Conservation (phyloP, 2,888 invertebrate genomes). For the Scaptomyza flava region DNA sequence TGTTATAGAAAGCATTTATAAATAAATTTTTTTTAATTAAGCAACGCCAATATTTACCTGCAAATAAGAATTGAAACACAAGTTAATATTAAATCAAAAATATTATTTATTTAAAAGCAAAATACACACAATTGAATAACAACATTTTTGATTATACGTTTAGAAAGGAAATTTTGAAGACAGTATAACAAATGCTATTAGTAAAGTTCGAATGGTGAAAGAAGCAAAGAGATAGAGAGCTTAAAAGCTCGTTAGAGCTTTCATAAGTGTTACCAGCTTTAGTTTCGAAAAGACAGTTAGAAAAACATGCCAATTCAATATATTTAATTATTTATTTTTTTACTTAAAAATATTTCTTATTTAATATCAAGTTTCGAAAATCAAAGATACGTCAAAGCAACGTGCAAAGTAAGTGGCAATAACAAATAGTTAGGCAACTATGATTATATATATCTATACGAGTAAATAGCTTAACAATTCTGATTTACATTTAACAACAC, state of each 20-base stretch:
- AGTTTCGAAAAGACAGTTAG: slow-evolving; percentile 18
- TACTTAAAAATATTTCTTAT: slow-evolving; percentile 16
- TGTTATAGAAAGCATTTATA: slow-evolving; percentile 39
- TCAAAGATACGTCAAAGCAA: slow-evolving; percentile 23
- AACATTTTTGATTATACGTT: slow-evolving; percentile 9
- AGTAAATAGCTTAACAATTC: slow-evolving; percentile 7
- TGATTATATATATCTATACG: not conserved
- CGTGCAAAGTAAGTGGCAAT: slow-evolving; percentile 40
- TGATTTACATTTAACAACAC: slow-evolving; percentile 38
- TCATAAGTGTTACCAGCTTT: slow-evolving; percentile 30
- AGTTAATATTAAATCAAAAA: slow-evolving; percentile 20
- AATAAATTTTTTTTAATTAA: not conserved
- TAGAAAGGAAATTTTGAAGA: slow-evolving; percentile 19
- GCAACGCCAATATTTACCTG: slow-evolving; percentile 70
- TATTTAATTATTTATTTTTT: not conserved
- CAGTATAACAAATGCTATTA: slow-evolving; percentile 28
- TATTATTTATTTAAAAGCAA: slow-evolving; percentile 5
- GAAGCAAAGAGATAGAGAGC: not conserved
- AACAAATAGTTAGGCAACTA: slow-evolving; percentile 22
- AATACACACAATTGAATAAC: slow-evolving; percentile 37
- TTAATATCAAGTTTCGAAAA: slow-evolving; percentile 12
- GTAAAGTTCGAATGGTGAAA: slow-evolving; percentile 29
- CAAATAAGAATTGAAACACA: slow-evolving; percentile 47
- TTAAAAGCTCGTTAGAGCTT: slow-evolving; percentile 47
- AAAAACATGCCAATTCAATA: slow-evolving; percentile 62